Percentiles rank a stretch among this genome's conserved stretches.
Evolutionary conservation across 1,140 invertebrate genomes (phyloP).

Genomic region (Dendroctonus ponderosae): DNA sequence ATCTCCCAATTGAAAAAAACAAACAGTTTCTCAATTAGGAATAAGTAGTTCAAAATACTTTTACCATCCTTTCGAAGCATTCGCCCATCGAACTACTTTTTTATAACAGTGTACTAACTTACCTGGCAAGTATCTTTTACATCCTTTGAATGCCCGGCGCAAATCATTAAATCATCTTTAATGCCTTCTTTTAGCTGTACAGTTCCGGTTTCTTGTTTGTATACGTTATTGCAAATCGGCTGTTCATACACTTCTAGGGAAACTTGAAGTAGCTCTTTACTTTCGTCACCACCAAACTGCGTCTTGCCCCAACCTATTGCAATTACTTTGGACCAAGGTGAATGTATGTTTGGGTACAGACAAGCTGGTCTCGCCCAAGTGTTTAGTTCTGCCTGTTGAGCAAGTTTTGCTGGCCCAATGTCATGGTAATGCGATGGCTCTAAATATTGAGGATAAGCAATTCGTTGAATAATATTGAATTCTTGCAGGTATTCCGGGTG

Average conservation of each 20-base stretch:
- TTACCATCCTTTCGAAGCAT: no score
- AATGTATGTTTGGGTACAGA: constrained; percentile 51
- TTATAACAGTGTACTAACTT: constrained; percentile 1
- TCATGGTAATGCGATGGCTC: constrained; percentile 60
- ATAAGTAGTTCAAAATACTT: no score
- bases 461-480: constrained; percentile 31
- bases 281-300: constrained; percentile 47
- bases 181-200: constrained; percentile 41
- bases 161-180: constrained; percentile 57
- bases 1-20: no score
- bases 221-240: constrained; percentile 37
- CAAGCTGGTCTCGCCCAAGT: constrained; percentile 60
- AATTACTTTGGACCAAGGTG: constrained; percentile 27
- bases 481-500: constrained; percentile 33
- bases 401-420: constrained; percentile 60
- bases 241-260: constrained; percentile 47
- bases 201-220: constrained; percentile 44
- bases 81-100: no score
- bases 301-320: constrained; percentile 45
- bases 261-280: constrained; percentile 55
- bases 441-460: constrained; percentile 55
- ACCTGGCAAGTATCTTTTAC: constrained; percentile 52
- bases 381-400: constrained; percentile 50
- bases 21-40: no score
- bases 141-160: constrained; percentile 59